Conservation (phyloP, 35 echinoderm and acorn worm species). For the Apostichopus parvimensis region DNA sequence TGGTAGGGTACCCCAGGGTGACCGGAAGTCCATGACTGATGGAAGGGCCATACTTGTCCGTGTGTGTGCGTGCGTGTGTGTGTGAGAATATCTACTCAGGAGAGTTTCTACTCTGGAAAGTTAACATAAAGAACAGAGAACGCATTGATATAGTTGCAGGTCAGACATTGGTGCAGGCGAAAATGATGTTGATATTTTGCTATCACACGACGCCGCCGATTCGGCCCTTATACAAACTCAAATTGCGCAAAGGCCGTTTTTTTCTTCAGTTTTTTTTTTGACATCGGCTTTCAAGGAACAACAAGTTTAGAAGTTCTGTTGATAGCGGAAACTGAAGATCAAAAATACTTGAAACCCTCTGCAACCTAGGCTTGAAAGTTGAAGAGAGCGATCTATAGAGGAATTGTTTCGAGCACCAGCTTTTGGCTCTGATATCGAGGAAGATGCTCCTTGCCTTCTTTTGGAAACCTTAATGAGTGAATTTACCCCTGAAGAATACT, state of each 20-base stretch:
- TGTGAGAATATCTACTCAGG: no score
- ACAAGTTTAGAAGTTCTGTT: not conserved
- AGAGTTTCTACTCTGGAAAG: no score
- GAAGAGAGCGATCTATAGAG: not conserved
- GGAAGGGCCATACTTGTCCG: no score
- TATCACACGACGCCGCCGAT: not conserved
- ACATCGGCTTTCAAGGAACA: not conserved
- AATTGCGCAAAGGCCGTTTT: not conserved
- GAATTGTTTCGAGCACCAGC: not conserved
- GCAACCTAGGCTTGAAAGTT: not conserved
- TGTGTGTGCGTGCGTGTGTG: no score
- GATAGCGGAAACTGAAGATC: not conserved
- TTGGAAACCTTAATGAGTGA: not conserved
- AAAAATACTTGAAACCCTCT: not conserved
- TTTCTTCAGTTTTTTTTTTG: not conserved
- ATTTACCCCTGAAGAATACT: not conserved
- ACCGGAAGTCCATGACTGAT: no score
- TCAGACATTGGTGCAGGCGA: not conserved
- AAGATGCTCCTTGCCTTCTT: conserved; percentile 1
- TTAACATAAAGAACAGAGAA: no score
- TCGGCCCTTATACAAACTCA: not conserved
- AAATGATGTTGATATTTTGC: not conserved
- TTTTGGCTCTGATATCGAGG: not conserved
- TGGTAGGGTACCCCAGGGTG: no score
- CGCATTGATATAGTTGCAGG: no score